These are phyloP conservation scores for Phengaris alcon DNA, from an alignment of 2,888 invertebrate genomes.

Conservation along the genomic window DNA sequence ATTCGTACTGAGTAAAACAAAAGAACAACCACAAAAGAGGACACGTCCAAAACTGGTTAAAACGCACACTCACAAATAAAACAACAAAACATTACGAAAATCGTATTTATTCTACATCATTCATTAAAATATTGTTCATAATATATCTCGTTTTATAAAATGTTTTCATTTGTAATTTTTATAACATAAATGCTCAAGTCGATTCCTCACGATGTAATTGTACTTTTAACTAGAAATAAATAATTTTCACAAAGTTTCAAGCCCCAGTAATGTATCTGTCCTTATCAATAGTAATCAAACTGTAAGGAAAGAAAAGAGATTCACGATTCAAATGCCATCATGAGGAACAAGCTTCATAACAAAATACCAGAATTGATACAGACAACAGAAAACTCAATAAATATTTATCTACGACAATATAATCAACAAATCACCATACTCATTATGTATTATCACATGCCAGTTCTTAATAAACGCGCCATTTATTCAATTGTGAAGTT, in stretches of 20 bases:
- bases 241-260: neutral
- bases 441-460: slow-evolving; percentile 11
- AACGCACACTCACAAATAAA: slow-evolving; percentile 7
- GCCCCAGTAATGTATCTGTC: neutral
- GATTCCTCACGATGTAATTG: slow-evolving; percentile 16
- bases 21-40: no score
- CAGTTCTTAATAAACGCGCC: neutral
- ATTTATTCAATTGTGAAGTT: neutral
- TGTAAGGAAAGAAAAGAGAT: neutral
- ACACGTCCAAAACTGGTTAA: no score
- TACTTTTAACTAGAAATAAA: neutral
- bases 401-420: neutral
- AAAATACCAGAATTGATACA: neutral
- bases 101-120: slow-evolving; percentile 31
- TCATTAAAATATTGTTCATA: slow-evolving; percentile 31
- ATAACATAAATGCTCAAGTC: slow-evolving; percentile 25
- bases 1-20: no score
- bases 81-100: slow-evolving; percentile 28
- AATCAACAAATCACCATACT: neutral
- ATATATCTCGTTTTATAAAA: slow-evolving; percentile 29
- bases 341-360: slow-evolving; percentile 4
- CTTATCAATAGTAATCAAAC: neutral
- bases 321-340: neutral
- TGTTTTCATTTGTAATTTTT: slow-evolving; percentile 10
- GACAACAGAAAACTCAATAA: slow-evolving; percentile 6